Evolutionary conservation across 2,888 invertebrate genomes (phyloP).

Genomic region (Cantharis rustica): DNA sequence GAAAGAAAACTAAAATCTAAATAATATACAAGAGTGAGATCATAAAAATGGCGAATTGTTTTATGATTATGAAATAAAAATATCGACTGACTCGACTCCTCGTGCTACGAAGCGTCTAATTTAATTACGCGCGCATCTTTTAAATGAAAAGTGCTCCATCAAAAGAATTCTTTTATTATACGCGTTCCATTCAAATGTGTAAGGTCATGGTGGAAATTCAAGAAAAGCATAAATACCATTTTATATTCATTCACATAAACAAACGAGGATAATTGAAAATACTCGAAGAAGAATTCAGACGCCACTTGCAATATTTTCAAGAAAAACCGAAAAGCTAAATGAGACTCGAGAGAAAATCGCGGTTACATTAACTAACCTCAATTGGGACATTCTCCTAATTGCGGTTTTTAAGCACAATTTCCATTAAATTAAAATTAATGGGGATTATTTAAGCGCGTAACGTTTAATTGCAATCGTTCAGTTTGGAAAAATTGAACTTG

Average conservation of each 20-base stretch:
- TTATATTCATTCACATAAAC: constrained; percentile 18
- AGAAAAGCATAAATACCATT: constrained; percentile 12
- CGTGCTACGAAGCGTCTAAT: not conserved
- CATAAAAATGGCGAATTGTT: not conserved
- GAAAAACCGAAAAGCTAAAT: not conserved
- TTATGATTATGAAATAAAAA: not conserved
- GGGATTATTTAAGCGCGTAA: not conserved
- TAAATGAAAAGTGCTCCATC: constrained; percentile 11
- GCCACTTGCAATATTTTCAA: not conserved
- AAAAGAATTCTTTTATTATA: constrained; percentile 22
- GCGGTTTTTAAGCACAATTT: not conserved
- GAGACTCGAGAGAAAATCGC: not conserved
- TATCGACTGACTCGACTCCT: not conserved
- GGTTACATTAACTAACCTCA: constrained; percentile 3
- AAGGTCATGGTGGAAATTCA: constrained; percentile 20
- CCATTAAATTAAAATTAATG: not conserved
- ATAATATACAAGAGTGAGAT: not conserved
- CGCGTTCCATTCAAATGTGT: constrained; percentile 8
- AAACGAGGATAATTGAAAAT: constrained; percentile 6
- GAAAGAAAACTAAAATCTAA: not conserved
- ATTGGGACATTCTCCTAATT: constrained; percentile 4
- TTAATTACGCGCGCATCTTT: constrained; percentile 9
- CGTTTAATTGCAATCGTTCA: not conserved
- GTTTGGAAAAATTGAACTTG: not conserved
- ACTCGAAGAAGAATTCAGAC: constrained; percentile 7